Conservation (phyloP, 2,888 invertebrate genomes). For the Cephus runcator region DNA sequence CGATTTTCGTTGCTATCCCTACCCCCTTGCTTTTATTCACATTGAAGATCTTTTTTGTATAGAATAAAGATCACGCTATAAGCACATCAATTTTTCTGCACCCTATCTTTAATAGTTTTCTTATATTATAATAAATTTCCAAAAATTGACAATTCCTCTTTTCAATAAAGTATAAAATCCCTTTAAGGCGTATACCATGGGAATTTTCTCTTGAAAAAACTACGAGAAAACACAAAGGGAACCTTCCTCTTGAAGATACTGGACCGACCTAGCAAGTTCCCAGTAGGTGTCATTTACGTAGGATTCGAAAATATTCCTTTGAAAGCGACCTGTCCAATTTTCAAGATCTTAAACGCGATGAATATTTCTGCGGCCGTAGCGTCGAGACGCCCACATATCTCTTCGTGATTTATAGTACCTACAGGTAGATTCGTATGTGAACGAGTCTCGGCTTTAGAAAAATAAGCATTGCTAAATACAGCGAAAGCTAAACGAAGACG, state of each 20-base stretch:
- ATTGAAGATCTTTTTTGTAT: too few relatives aligned
- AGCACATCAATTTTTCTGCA: too few relatives aligned
- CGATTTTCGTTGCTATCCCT: too few relatives aligned
- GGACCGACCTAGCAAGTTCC: not conserved
- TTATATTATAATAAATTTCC: too few relatives aligned
- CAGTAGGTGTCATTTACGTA: not conserved
- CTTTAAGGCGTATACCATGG: not conserved
- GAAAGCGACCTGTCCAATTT: not conserved
- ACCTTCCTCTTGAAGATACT: too few relatives aligned
- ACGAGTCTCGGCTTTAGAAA: not conserved
- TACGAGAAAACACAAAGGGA: not conserved
- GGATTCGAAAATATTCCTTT: not conserved
- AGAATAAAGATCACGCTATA: too few relatives aligned
- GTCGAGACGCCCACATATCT: not conserved
- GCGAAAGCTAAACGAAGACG: not conserved
- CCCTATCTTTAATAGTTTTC: too few relatives aligned
- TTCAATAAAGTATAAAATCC: not conserved
- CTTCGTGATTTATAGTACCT: not conserved
- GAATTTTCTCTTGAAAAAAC: not conserved
- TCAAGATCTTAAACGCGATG: not conserved
- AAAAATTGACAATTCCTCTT: too few relatives aligned
- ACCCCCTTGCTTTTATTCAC: too few relatives aligned
- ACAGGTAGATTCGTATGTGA: not conserved
- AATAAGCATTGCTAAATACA: not conserved
- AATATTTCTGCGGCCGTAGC: not conserved